Conservation (phyloP, 2,888 invertebrate species). For the Patella depressa region DNA sequence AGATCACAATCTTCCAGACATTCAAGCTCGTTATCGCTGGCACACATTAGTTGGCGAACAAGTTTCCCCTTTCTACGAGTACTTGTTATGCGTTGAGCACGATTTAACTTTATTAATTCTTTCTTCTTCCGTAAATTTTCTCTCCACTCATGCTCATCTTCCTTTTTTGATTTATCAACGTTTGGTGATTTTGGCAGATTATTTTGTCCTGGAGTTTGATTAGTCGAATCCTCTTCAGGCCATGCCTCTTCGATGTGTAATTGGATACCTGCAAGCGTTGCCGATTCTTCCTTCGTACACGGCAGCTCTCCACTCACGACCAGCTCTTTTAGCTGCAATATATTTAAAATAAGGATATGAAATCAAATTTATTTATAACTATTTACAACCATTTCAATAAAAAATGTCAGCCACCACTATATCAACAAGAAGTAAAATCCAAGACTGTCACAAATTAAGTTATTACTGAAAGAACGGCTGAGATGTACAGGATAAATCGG, state of each 20-base stretch:
- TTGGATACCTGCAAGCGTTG: conserved; percentile 77
- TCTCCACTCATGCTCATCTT: conserved; percentile 45
- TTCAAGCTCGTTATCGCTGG: conserved; percentile 61
- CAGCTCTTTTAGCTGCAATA: conserved; percentile 75
- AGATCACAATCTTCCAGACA: conserved; percentile 59
- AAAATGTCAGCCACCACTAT: too few species aligned
- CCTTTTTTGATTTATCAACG: conserved; percentile 1
- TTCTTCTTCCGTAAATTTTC: conserved; percentile 61
- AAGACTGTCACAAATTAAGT: too few species aligned
- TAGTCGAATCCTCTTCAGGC: conserved; percentile 52
- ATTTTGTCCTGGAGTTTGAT: not conserved
- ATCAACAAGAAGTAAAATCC: too few species aligned
- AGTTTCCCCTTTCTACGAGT: conserved; percentile 60
- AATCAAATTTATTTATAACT: too few species aligned
- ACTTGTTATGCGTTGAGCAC: conserved; percentile 57
- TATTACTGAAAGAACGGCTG: too few species aligned
- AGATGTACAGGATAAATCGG: too few species aligned
- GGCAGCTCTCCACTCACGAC: conserved; percentile 77
- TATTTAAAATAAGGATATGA: not conserved
- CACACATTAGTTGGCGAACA: conserved; percentile 60
- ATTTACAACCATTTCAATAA: too few species aligned
- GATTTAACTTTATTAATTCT: conserved; percentile 58
- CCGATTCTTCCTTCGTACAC: conserved; percentile 78
- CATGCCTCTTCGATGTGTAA: conserved; percentile 75
- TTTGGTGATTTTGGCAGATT: not conserved